phyloP scores from a whole-genome alignment of 2,888 invertebrate species.

The Archaeoteleia sp. region DNA sequence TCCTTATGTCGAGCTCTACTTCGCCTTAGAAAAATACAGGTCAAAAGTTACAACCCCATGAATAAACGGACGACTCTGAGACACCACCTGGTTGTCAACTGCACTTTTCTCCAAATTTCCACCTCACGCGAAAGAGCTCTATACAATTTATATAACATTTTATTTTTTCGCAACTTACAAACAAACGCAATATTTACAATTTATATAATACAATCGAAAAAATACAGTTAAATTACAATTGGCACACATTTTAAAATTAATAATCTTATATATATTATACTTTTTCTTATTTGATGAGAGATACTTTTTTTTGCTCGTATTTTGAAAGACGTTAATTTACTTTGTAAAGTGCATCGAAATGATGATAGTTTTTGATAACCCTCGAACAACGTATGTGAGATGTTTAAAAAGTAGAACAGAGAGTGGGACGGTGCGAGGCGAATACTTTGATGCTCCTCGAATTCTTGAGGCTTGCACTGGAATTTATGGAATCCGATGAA shows the following conservation, averaged over 20 bases:
- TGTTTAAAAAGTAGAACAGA: constrained; percentile 46
- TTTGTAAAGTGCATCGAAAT: no score
- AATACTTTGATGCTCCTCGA: constrained; percentile 41
- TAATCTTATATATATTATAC: no score
- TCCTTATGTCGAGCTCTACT: constrained; percentile 12
- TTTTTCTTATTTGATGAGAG: no score
- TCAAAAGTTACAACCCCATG: constrained; percentile 46
- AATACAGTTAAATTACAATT: no score
- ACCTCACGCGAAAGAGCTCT: neutral
- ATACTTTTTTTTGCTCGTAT: no score
- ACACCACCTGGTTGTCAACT: constrained; percentile 10
- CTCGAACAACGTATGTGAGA: constrained; percentile 36
- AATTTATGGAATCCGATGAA: constrained; percentile 51
- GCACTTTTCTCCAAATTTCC: constrained; percentile 11
- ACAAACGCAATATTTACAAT: no score
- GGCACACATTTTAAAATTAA: no score
- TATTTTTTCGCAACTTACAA: no score
- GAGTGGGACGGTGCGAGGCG: constrained; percentile 43
- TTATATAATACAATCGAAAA: no score
- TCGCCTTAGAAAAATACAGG: constrained; percentile 40
- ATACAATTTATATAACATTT: no score
- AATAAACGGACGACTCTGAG: constrained; percentile 37
- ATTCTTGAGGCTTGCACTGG: constrained; percentile 49
- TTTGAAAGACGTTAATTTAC: no score
- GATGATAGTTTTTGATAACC: constrained; percentile 40